Evolutionary conservation across 37 sponge, comb jelly and placozoan species (phyloP).

Genomic region (Aphrocallistes beatrix): DNA sequence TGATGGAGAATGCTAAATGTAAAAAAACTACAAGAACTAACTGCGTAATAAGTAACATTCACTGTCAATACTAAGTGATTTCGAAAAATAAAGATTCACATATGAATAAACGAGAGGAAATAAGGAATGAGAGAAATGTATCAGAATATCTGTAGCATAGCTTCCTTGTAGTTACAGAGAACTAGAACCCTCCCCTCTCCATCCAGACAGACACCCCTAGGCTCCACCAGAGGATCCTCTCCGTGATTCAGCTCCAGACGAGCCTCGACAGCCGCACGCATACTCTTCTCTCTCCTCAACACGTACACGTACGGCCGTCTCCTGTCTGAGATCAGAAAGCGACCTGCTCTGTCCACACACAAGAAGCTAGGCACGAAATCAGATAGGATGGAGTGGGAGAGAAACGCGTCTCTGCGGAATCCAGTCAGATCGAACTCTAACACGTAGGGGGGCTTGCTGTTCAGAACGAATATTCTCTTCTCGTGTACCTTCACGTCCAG

Average conservation of each 20-base stretch:
- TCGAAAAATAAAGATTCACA: too few relatives aligned
- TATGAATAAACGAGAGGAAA: too few relatives aligned
- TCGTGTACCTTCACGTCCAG: background rate
- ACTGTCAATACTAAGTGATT: too few relatives aligned
- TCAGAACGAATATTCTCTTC: background rate
- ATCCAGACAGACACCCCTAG: background rate
- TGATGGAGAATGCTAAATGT: too few relatives aligned
- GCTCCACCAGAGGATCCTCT: background rate
- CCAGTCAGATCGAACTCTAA: background rate
- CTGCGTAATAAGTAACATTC: too few relatives aligned
- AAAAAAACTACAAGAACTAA: too few relatives aligned
- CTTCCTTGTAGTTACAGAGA: background rate
- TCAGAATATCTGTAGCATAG: conserved; percentile 8
- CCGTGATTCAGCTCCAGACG: background rate
- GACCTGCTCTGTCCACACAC: background rate
- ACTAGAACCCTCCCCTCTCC: background rate
- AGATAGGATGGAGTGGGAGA: too few relatives aligned
- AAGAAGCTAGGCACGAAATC: background rate
- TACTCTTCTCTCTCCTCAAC: background rate
- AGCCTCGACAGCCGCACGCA: background rate
- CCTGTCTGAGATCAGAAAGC: background rate
- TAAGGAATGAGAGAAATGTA: too few relatives aligned
- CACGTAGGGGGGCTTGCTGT: background rate
- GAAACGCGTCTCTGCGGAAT: background rate
- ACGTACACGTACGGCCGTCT: background rate